Conservation (phyloP, 2,888 invertebrate species). For the Cremastobaeus sp. region DNA sequence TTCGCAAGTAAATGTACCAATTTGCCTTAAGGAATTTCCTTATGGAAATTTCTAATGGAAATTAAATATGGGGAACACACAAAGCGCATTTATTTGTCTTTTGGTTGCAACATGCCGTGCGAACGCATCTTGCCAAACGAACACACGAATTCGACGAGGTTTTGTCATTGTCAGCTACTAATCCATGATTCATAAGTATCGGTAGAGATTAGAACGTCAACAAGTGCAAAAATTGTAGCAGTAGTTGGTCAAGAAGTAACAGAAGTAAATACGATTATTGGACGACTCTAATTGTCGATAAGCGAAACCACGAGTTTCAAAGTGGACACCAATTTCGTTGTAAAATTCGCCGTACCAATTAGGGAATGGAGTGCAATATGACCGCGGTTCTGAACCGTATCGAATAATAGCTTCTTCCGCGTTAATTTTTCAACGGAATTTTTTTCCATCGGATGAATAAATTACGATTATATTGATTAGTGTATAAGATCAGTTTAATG, state of each 20-base stretch:
- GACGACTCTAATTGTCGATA: constrained; percentile 25
- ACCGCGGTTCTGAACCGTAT: background rate
- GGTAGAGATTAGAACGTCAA: constrained; percentile 62
- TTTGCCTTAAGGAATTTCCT: too few species aligned
- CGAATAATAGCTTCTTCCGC: constrained; percentile 28
- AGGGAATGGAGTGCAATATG: constrained; percentile 22
- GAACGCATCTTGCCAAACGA: constrained; percentile 36
- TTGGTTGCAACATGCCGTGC: constrained; percentile 7
- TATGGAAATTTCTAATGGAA: too few species aligned
- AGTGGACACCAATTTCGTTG: constrained; percentile 35
- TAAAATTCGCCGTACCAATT: constrained; percentile 1
- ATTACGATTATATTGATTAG: constrained; percentile 71
- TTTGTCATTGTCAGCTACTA: constrained; percentile 47
- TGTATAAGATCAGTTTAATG: constrained; percentile 66
- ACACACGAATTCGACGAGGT: constrained; percentile 27
- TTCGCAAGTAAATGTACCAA: too few species aligned
- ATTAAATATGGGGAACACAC: too few species aligned
- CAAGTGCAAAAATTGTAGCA: constrained; percentile 63
- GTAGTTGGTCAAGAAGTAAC: constrained; percentile 45
- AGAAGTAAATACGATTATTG: constrained; percentile 43
- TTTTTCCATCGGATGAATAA: constrained; percentile 57
- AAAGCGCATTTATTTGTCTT: constrained; percentile 24
- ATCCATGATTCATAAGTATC: constrained; percentile 58
- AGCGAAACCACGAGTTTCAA: constrained; percentile 20
- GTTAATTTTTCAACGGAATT: constrained; percentile 43